These are phyloP conservation scores for Osmerus eperlanus DNA, from an alignment of 2,113 vertebrate genomes.

Conservation along the genomic window DNA sequence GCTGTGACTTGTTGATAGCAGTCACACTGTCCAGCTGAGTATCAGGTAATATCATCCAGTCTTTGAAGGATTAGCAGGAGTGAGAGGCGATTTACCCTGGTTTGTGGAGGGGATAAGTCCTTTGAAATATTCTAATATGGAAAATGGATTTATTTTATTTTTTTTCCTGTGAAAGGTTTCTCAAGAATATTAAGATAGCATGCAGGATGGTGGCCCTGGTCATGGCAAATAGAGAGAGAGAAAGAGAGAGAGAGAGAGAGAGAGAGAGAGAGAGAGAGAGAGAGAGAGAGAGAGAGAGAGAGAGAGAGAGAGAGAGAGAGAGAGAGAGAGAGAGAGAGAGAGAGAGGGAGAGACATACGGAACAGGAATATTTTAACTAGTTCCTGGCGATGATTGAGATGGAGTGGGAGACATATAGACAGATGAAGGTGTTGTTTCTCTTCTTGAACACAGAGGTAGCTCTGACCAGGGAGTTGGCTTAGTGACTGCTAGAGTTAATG, in stretches of 20 bases:
- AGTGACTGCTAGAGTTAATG: slow-evolving; percentile 38
- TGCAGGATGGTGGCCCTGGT: slow-evolving; percentile 39
- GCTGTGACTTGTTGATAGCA: slow-evolving; percentile 65
- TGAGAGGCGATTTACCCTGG: slow-evolving; percentile 68
- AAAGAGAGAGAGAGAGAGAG: neutral
- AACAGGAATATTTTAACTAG: too few species aligned
- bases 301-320: neutral
- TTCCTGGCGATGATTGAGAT: too few species aligned
- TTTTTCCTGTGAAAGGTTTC: slow-evolving; percentile 44
- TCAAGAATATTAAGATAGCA: slow-evolving; percentile 41
- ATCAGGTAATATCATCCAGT: slow-evolving; percentile 73
- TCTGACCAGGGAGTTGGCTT: neutral
- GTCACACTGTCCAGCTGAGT: slow-evolving; percentile 62
- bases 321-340: slow-evolving; percentile 17
- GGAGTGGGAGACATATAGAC: neutral
- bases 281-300: slow-evolving; percentile 20
- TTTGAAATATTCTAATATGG: slow-evolving; percentile 67
- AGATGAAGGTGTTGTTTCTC: slow-evolving; percentile 11
- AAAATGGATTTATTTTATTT: slow-evolving; percentile 64
- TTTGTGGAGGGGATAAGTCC: slow-evolving; percentile 68
- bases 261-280: neutral
- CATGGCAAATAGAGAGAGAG: slow-evolving; percentile 10
- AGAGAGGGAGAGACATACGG: slow-evolving; percentile 4
- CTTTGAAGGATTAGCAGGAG: slow-evolving; percentile 73
- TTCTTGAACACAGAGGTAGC: neutral